Percentiles rank a stretch among this genome's conserved stretches.
Conservation (phyloP, 2,888 invertebrate species). For the Dichetophora obliterata region DNA sequence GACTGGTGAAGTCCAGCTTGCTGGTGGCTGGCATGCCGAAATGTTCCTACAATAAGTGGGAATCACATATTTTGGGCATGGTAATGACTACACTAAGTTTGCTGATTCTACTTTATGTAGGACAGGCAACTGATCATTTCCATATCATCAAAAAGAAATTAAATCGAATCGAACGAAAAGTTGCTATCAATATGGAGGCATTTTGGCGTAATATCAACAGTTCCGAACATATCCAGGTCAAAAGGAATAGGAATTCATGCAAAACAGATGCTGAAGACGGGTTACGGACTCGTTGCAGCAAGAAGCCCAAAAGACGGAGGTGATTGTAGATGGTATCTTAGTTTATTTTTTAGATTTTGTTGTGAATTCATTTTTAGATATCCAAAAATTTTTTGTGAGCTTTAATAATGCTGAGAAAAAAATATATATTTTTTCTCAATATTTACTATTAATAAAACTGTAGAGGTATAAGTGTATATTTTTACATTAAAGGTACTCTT, state of each 20-base stretch:
- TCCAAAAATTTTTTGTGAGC: not conserved
- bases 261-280: conserved; percentile 3
- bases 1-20: conserved; percentile 41
- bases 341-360: not conserved
- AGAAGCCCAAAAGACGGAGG: not conserved
- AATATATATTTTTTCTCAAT: not conserved
- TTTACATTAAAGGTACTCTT: too few relatives aligned
- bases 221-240: not conserved
- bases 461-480: too few relatives aligned
- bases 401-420: not conserved
- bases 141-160: conserved; percentile 47
- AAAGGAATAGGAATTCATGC: conserved; percentile 14
- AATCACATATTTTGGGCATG: conserved; percentile 46
- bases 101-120: conserved; percentile 46
- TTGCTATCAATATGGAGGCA: conserved; percentile 24
- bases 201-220: conserved; percentile 32
- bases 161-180: conserved; percentile 43
- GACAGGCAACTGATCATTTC: conserved; percentile 50
- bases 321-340: not conserved
- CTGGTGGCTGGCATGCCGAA: conserved; percentile 43
- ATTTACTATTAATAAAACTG: too few relatives aligned
- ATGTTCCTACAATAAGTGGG: conserved; percentile 42
- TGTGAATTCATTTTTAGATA: not conserved
- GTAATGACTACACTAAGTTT: conserved; percentile 46
- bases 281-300: not conserved